Percentiles rank a stretch among this genome's conserved stretches.
Evolutionary conservation across 2,113 vertebrate species (phyloP).

Genomic region (Rhinopithecus roxellana): DNA sequence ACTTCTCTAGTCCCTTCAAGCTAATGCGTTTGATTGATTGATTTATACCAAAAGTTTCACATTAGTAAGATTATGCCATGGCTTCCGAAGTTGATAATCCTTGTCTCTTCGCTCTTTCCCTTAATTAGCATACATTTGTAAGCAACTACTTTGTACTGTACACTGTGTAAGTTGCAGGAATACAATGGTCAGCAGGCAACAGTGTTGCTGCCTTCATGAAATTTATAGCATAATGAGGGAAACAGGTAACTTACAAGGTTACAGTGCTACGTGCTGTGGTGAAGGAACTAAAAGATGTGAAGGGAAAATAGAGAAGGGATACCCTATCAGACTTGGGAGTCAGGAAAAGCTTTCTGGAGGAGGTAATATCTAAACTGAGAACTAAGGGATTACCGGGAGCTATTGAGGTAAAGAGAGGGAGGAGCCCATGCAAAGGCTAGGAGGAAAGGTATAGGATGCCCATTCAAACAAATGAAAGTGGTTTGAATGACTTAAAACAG

Average conservation of each 20-base stretch:
- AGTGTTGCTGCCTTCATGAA: background rate
- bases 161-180: background rate
- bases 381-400: background rate
- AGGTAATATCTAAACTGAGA: background rate
- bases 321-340: background rate
- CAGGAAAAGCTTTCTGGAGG: background rate
- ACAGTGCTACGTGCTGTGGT: background rate
- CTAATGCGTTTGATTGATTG: background rate
- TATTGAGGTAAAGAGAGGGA: background rate
- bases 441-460: background rate
- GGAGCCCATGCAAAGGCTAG: background rate
- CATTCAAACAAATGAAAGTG: background rate
- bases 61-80: background rate
- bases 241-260: background rate
- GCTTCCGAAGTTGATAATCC: background rate
- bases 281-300: background rate
- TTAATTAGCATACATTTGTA: background rate
- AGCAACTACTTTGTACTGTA: background rate
- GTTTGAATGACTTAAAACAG: background rate
- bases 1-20: slow-evolving; percentile 1
- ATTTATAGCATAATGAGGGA: background rate
- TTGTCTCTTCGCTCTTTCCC: background rate
- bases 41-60: slow-evolving; percentile 2
- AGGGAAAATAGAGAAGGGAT: background rate
- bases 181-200: background rate